Percentiles rank a stretch among this genome's conserved stretches.
Conservation (phyloP, 2,797 vertebrate species). For the Artibeus jamaicensis region DNA sequence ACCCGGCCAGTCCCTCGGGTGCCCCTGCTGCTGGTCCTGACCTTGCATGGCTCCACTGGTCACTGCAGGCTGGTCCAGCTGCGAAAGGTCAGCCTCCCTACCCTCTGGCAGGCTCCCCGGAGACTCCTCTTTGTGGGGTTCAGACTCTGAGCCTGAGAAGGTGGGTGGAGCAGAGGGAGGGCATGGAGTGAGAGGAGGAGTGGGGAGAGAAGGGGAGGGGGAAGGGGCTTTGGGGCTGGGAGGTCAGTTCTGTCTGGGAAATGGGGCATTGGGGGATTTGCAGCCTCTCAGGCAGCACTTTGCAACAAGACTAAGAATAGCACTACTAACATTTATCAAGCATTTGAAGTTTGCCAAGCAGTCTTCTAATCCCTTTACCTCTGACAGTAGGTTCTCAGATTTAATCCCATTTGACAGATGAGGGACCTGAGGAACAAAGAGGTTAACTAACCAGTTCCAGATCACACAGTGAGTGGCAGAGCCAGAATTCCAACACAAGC, state of each 20-base stretch:
- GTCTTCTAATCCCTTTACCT: background rate
- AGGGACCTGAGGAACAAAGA: background rate
- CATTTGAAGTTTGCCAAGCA: background rate
- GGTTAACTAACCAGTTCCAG: background rate
- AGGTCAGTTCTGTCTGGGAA: conserved; percentile 15
- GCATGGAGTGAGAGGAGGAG: background rate
- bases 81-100: conserved; percentile 58
- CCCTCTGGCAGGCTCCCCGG: conserved; percentile 47
- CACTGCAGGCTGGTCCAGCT: conserved; percentile 57
- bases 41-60: conserved; percentile 23
- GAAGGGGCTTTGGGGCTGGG: conserved; percentile 36
- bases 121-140: conserved; percentile 65
- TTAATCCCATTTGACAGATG: background rate
- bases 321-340: background rate
- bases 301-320: background rate
- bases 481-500: background rate
- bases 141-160: background rate
- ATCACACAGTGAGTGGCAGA: background rate
- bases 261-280: background rate
- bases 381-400: background rate
- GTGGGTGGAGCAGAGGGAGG: background rate
- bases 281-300: background rate
- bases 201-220: background rate
- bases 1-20: background rate
- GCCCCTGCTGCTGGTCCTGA: background rate